Evolutionary conservation across 2,797 vertebrate genomes (phyloP), one percentile per base, ranked within the genome.

Genomic region (Caiman crocodilus): DNA sequence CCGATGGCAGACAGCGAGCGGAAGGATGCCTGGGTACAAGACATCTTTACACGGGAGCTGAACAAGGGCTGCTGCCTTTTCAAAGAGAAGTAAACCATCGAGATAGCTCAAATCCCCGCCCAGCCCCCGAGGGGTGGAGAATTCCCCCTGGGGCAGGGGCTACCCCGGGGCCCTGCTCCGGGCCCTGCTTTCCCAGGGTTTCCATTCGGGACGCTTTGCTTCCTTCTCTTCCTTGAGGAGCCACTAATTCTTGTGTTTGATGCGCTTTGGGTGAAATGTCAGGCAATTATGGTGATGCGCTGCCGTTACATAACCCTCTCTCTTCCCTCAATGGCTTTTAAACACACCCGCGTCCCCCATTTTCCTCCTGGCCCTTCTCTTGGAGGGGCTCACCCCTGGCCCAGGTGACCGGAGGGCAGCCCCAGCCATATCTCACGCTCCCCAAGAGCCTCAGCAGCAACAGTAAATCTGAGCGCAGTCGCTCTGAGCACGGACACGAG

Each of bases 71-170:
- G 6, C 57, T 11, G 14, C 59, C 7, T 17, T 26, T 13, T 28
- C 5, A 8, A 9, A 55, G 61, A 64, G 80, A 75, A 25, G 32
- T n/a, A 7, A 28, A 28, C 14, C 57, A 56, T 20, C 17, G 35
- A 63, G 28, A 60, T 17, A 4, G 57, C 30, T 3, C 50, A 21
- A 71, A 57, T 30, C 20, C 57, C 23, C 15, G 18, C 59, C 67
- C 30, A 35, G 10, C 30, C 11, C 3, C 42, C 0, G 10, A 25
- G 35, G 30, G n/a, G 14, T 2, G 60, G 55, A 67, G 30, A 4
- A 21, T 65, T 7, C 6, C 14, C 73, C 20, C 61, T 2, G 1
- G 1, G 17, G 3, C 15, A 12, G 0, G 2, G 1, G 14, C 58
- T 14, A 50, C n/a, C 76, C 78, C 55, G 61, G 25, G n/a, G 42